Evolutionary conservation across 2,888 invertebrate species (phyloP), one percentile per base, ranked within the genome.

Genomic region (Corbicula japonica): DNA sequence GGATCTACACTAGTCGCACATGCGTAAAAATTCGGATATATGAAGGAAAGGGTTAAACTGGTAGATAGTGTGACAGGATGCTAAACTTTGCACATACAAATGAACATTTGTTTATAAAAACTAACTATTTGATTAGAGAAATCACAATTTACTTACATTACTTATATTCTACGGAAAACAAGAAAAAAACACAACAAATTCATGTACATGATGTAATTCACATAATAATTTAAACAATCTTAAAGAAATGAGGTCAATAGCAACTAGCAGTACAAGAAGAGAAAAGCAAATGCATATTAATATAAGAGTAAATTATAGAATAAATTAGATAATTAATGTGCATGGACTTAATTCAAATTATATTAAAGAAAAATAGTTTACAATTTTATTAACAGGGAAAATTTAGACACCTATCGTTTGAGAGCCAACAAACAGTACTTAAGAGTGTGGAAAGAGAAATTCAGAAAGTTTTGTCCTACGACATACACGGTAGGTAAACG

Each of bases 371-470:
- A 50, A 23, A 2, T 50, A 8, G 23, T 50, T 4, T 21, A 6
- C 10, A 26, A 15, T 21, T 50, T 23, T 26, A 26, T 1, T 63
- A 54, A n/a, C 54, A 80, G 80, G 54, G 56, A 69, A 8, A 35
- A 76, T 12, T 35, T 80, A 12, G 63, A 76, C n/a, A 48, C 81
- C 0, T 58, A 56, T 44, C 65, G 68, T 41, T 38, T 77, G 3
- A 70, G 54, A 18, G 70, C 60, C 1, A 70, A 65, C 60, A 34
- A 41, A n/a, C 63, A 41, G 21, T 70, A 73, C 38, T 48, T 80
- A 0, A 46, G 28, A 12, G 3, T 76, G 15, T 80, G 80, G 80
- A 80, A 65, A 48, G 44, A 52, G 26, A 75, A 72, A 38, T 80
- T 80, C 30, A 18, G 48, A 12, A 44, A 63, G 4, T 72, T 63